phyloP scores from a whole-genome alignment of 2,113 vertebrate genomes.

The Bos taurus region DNA sequence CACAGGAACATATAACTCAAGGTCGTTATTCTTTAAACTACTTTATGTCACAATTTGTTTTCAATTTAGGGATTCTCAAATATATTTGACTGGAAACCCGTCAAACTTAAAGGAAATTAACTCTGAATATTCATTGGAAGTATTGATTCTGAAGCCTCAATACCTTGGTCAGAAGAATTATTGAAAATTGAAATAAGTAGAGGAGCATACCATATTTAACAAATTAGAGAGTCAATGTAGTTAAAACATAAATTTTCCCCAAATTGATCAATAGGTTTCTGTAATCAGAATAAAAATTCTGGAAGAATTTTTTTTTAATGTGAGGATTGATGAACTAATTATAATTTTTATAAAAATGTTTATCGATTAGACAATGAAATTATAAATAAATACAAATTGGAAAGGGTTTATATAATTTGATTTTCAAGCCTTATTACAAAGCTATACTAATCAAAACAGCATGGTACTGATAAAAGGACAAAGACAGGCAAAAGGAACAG shows the following conservation, averaged over 20 bases:
- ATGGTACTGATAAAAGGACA: not conserved
- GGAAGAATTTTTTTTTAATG: not conserved
- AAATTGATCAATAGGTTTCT: not conserved
- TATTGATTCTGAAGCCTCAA: not conserved
- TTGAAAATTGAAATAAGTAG: not conserved
- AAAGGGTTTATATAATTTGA: not conserved
- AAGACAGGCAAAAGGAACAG: not conserved
- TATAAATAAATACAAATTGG: not conserved
- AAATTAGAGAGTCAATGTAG: not conserved
- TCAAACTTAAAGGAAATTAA: not conserved
- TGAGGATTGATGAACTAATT: not conserved
- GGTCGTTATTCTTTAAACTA: not conserved
- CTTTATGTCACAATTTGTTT: not conserved
- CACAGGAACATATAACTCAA: not conserved
- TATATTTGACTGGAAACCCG: not conserved
- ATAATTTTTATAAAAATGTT: not conserved
- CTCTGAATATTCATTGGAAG: not conserved
- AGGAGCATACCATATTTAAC: not conserved
- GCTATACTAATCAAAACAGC: not conserved
- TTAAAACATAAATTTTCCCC: not conserved
- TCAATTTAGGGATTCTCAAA: not conserved
- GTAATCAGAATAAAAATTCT: not conserved
- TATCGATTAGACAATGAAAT: not conserved
- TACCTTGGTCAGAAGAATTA: not conserved
- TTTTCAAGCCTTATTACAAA: not conserved